A percentile compares a stretch with the other conserved stretches of the same genome.
Conservation (phyloP, 2,888 invertebrate species). For the Mythimna loreyi region DNA sequence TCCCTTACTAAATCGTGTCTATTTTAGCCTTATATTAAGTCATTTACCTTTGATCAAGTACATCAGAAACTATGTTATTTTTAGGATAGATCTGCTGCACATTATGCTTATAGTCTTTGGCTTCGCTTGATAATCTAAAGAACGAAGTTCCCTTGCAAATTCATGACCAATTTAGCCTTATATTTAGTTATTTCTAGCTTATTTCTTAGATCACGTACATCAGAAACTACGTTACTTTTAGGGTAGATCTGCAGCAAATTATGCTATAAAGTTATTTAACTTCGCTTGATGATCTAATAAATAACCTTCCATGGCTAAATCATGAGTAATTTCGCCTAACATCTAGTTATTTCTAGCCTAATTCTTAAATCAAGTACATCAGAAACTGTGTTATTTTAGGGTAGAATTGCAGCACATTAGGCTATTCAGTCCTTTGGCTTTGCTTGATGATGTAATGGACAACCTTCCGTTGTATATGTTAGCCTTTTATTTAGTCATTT, state of each 20-base stretch:
- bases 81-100: neutral
- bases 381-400: neutral
- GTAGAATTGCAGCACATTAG: neutral
- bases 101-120: neutral
- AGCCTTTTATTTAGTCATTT: slow-evolving; percentile 22
- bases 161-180: slow-evolving; percentile 14
- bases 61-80: neutral
- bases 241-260: neutral
- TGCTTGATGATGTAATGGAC: neutral
- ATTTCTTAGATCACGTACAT: slow-evolving; percentile 20
- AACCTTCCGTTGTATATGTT: slow-evolving; percentile 17
- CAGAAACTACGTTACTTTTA: neutral
- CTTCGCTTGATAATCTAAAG: neutral
- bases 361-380: slow-evolving; percentile 21
- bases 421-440: neutral
- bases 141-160: slow-evolving; percentile 13
- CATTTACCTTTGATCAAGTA: slow-evolving; percentile 24
- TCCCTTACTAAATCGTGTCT: slow-evolving; percentile 3
- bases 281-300: neutral
- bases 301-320: slow-evolving; percentile 16
- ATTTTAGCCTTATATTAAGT: slow-evolving; percentile 15
- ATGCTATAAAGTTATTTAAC: neutral
- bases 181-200: slow-evolving; percentile 15
- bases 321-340: slow-evolving; percentile 14
- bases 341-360: slow-evolving; percentile 17